Base-by-base conservation (phyloP, 2,888 invertebrate genomes). In the Spicauda simplicius region DNA sequence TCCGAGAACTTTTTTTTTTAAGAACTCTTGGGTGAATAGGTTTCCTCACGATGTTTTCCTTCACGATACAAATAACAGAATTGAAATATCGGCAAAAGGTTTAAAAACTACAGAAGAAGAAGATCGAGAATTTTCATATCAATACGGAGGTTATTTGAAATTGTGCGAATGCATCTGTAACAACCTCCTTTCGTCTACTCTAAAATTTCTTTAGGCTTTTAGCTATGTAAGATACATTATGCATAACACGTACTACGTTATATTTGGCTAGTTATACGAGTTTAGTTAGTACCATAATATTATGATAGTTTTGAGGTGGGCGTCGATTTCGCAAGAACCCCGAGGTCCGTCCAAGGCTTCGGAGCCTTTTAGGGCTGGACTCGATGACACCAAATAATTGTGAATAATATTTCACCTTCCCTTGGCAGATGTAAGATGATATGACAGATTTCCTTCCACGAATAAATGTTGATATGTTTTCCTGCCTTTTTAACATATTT, bases 261-360 rank as follows among this genome's bases (percentile, higher is more conserved):
- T 41, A 41, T 56, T 50, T 48, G 50, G 48, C 56, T 48, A 56
- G 55, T 33, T 64, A 37, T 64, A 37, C 25, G 55, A 56, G 48
- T 12, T 41, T 52, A 52, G 20, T 14, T 41, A 41, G 12, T 41
- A 41, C 25, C 25, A 25, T 25, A 25, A 4, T 41, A 62, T 45
- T 12, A 12, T 18, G 33, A 30, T 52, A 33, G 52, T 5, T 25
- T 2, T 18, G n/a, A 0, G 62, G 61, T 60, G 64, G 64, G 69
- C 52, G 58, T 33, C 11, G 73, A 73, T 84, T 78, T 76, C 76
- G 80, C 77, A 83, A 81, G 56, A 11, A 58, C 64, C 72, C 71
- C 80, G 79, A 79, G 75, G 79, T 73, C 70, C 68, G 69, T 72
- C 41, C 72, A 74, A 71, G 71, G 70, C 71, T 76, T 77, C 71